phyloP scores from a whole-genome alignment of 2,888 invertebrate species.

The Lepeophtheirus nordmannii region DNA sequence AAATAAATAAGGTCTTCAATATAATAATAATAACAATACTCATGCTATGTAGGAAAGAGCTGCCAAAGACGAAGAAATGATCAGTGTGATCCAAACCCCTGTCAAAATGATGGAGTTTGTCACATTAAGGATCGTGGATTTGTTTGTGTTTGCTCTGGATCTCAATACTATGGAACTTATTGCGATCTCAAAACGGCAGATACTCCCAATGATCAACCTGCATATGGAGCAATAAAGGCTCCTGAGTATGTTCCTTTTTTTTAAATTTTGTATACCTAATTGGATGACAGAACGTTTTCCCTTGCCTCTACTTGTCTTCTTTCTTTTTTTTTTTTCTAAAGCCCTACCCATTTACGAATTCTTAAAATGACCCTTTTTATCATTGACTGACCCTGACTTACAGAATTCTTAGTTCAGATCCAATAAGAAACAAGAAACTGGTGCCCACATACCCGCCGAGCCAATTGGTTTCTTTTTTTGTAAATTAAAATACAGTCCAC shows the following conservation, averaged over 20 bases:
- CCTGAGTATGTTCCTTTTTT: not conserved
- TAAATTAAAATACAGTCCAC: no score
- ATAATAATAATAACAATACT: not conserved
- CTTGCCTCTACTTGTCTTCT: no score
- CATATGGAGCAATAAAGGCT: not conserved
- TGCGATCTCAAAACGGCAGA: not conserved
- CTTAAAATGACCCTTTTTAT: no score
- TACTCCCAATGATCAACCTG: conserved; percentile 1
- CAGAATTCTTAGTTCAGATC: no score
- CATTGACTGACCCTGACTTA: no score
- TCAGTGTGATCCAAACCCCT: conserved; percentile 20
- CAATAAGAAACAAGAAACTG: no score
- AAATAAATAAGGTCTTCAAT: not conserved
- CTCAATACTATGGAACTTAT: not conserved
- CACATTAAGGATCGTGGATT: not conserved
- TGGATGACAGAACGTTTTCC: no score
- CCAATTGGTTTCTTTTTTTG: no score
- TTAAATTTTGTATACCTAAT: no score
- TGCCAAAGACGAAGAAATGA: conserved; percentile 10
- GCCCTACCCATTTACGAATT: no score
- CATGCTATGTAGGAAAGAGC: not conserved
- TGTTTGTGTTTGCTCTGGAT: not conserved
- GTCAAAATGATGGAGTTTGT: conserved; percentile 15
- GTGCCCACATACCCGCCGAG: no score
- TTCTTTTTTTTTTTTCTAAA: no score